phyloP scores from a whole-genome alignment of 2,113 vertebrate species.

The Acrocephalus kingi region DNA sequence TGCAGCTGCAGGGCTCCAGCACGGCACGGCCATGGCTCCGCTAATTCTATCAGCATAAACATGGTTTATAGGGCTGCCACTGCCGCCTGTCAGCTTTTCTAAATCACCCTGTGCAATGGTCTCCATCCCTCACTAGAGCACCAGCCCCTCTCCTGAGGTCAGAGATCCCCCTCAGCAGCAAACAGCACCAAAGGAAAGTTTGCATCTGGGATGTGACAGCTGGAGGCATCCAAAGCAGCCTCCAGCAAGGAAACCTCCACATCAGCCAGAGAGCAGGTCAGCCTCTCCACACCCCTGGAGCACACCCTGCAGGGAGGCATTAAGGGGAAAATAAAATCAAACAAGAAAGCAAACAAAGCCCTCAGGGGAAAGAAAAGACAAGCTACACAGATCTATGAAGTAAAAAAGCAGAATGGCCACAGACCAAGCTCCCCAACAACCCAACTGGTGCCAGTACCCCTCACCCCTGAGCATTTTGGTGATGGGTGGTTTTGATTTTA shows the following conservation, averaged over 20 bases:
- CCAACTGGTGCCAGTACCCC: accelerated
- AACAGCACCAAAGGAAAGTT: background rate
- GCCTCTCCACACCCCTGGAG: background rate
- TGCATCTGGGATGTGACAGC: background rate
- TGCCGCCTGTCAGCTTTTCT: background rate
- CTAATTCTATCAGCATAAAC: slow-evolving; percentile 64
- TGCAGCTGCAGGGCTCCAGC: background rate
- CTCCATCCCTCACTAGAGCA: background rate
- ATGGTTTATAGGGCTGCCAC: slow-evolving; percentile 43
- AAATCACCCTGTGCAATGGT: slow-evolving; percentile 36
- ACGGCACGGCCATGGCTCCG: background rate
- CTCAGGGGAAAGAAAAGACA: background rate
- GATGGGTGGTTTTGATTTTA: background rate
- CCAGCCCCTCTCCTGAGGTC: background rate
- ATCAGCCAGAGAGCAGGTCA: background rate
- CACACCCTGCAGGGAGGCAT: background rate
- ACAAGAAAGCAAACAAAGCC: background rate
- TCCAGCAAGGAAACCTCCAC: background rate
- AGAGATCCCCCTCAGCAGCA: background rate
- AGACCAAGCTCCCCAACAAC: accelerated
- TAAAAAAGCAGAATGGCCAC: accelerated
- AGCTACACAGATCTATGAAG: accelerated
- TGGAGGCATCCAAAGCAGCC: background rate
- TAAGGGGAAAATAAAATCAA: background rate
- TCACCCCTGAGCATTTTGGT: background rate